Evolutionary conservation across 2,797 vertebrate genomes (phyloP).

Genomic region (Epinephelus awoara): DNA sequence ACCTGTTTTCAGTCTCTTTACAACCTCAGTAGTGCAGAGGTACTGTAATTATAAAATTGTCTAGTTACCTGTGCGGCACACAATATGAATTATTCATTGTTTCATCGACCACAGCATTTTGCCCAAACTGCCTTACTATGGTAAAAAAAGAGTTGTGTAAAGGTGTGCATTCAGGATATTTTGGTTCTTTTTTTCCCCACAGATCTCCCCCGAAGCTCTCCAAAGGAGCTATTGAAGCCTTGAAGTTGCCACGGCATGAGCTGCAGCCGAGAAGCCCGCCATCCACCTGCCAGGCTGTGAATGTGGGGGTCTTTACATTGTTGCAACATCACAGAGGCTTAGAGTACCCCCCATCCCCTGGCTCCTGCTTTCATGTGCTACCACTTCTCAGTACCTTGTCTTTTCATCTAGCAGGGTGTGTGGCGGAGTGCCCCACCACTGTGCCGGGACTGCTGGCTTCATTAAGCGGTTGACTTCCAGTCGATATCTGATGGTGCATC

Average conservation of each 20-base stretch:
- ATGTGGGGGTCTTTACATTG: slow-evolving; percentile 61
- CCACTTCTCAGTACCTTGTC: slow-evolving; percentile 58
- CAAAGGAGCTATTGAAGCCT: slow-evolving; percentile 63
- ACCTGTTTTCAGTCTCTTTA: slow-evolving; percentile 20
- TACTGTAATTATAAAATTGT: slow-evolving; percentile 29
- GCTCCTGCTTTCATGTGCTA: slow-evolving; percentile 70
- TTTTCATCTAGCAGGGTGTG: slow-evolving; percentile 77
- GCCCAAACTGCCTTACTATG: slow-evolving; percentile 13
- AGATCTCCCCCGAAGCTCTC: slow-evolving; percentile 34
- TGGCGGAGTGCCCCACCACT: slow-evolving; percentile 62
- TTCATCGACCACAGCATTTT: slow-evolving; percentile 38
- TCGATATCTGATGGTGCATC: slow-evolving; percentile 82
- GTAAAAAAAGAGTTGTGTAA: slow-evolving; percentile 14
- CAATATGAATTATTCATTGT: slow-evolving; percentile 45
- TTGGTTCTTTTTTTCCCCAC: slow-evolving; percentile 10
- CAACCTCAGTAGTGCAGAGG: neutral
- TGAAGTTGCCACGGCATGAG: slow-evolving; percentile 57
- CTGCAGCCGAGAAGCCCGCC: slow-evolving; percentile 33
- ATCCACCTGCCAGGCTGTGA: slow-evolving; percentile 41
- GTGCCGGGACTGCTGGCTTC: slow-evolving; percentile 78
- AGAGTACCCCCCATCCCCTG: slow-evolving; percentile 43
- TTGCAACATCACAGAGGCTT: slow-evolving; percentile 63
- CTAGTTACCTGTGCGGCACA: slow-evolving; percentile 15
- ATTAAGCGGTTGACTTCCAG: slow-evolving; percentile 85
- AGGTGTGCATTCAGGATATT: slow-evolving; percentile 39